These are phyloP conservation scores for Babylonia areolata DNA, from an alignment of 1,140 invertebrate genomes.

Conservation along the genomic window DNA sequence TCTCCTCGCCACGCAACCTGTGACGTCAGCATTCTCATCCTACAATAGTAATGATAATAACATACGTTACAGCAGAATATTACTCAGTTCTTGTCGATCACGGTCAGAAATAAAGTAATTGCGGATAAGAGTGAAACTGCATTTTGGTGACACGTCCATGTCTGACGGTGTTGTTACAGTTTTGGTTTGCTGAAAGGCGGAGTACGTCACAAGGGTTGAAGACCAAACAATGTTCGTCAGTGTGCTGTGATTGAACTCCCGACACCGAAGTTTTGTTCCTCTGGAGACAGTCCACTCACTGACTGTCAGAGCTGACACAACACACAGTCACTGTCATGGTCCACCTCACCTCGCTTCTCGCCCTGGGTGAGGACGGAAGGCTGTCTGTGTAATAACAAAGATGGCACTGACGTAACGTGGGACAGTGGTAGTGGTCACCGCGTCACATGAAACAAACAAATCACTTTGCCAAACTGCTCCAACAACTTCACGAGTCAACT, in stretches of 20 bases:
- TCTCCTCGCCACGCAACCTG: not conserved
- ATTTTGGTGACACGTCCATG: no score
- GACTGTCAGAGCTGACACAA: not conserved
- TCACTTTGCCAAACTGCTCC: no score
- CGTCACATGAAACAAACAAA: not conserved
- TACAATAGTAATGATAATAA: not conserved
- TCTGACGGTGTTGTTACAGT: no score
- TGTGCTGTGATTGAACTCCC: no score
- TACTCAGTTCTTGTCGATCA: no score
- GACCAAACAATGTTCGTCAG: no score
- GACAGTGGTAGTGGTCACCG: not conserved
- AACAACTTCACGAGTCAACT: no score
- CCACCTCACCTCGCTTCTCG: not conserved
- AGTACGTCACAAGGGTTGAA: no score
- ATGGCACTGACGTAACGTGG: not conserved
- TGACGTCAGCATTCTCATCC: not conserved
- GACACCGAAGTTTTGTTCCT: not conserved
- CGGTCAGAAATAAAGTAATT: no score
- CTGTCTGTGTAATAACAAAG: not conserved
- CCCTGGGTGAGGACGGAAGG: not conserved
- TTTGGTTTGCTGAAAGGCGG: no score
- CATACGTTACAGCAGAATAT: not conserved
- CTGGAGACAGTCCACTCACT: not conserved
- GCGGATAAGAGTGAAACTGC: no score
- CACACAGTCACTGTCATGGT: not conserved